Conservation (phyloP, 2,888 invertebrate genomes). For the Drosophila mercatorum region DNA sequence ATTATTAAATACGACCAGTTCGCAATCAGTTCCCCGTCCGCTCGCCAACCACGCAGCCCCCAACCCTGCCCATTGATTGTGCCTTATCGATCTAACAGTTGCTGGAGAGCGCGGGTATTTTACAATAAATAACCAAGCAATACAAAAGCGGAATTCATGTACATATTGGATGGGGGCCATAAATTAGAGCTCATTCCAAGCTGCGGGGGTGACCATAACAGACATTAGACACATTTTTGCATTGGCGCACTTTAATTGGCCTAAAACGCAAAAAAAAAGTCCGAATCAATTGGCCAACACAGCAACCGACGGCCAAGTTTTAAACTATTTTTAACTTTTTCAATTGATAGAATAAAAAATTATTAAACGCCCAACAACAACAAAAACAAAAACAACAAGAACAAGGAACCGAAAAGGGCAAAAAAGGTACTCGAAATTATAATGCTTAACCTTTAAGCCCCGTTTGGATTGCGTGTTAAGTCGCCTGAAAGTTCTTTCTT, state of each 20-base stretch:
- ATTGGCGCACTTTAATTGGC: conserved; percentile 45
- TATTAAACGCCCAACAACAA: conserved; percentile 18
- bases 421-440: conserved; percentile 70
- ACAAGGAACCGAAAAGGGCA: conserved; percentile 2
- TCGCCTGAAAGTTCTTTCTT: conserved; percentile 68
- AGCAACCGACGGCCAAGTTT: conserved; percentile 44
- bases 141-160: conserved; percentile 40
- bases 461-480: conserved; percentile 75
- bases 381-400: conserved; percentile 11
- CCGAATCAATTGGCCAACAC: conserved; percentile 60
- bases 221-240: conserved; percentile 67
- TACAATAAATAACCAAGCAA: conserved; percentile 70
- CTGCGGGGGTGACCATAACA: conserved; percentile 3
- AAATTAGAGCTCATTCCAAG: conserved; percentile 54
- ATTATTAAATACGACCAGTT: conserved; percentile 76
- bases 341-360: conserved; percentile 46
- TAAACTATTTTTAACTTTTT: conserved; percentile 72
- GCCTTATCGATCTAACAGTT: conserved; percentile 73
- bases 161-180: conserved; percentile 35
- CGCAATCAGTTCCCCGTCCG: conserved; percentile 42
- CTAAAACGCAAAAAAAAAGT: not conserved
- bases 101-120: conserved; percentile 61
- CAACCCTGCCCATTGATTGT: conserved; percentile 44
- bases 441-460: conserved; percentile 77
- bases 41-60: not conserved